phyloP scores from a whole-genome alignment of 2,113 vertebrate genomes.

The Ahaetulla prasina region DNA sequence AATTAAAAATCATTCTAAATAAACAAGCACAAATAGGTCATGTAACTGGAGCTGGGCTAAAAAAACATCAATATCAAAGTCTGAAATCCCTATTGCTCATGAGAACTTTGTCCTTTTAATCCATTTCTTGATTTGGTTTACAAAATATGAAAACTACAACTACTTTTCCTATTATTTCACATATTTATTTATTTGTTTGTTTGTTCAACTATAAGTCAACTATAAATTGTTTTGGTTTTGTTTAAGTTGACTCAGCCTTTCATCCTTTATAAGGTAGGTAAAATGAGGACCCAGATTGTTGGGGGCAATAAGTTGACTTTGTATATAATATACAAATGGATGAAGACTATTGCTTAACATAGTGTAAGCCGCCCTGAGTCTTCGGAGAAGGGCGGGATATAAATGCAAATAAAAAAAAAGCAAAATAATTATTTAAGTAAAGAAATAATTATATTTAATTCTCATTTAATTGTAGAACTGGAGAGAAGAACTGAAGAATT shows the following conservation, averaged over 20 bases:
- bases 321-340: no score
- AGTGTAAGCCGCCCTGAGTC: no score
- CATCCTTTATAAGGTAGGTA: no score
- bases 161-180: not conserved
- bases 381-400: no score
- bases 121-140: not conserved
- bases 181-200: not conserved
- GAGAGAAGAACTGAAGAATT: rapidly evolving
- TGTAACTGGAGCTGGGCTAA: not conserved
- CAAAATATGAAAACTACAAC: not conserved
- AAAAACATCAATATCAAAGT: not conserved
- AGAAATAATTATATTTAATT: not conserved
- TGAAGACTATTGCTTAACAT: no score
- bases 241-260: no score
- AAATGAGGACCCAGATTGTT: no score
- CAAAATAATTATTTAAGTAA: no score
- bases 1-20: not conserved
- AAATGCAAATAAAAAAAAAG: no score
- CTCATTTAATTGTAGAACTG: not conserved
- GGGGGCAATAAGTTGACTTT: no score
- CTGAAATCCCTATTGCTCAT: not conserved
- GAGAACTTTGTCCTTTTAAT: not conserved
- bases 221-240: not conserved
- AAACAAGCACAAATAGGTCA: not conserved
- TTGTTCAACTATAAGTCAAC: not conserved